phyloP scores from a whole-genome alignment of 2,888 invertebrate genomes.

The Abrostola tripartita region DNA sequence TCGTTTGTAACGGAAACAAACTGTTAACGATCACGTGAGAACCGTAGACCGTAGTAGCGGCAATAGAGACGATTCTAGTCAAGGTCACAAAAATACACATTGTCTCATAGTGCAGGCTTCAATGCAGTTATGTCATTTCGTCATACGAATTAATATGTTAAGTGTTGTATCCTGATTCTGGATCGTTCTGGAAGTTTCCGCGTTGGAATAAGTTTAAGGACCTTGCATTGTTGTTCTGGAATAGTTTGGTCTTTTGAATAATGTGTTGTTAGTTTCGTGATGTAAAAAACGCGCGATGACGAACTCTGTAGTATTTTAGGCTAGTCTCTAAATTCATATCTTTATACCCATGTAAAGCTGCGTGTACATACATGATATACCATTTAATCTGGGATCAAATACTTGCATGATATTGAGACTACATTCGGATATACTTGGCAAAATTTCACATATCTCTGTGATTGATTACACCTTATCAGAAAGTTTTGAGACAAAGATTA shows the following conservation, averaged over 20 bases:
- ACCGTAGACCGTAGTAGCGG: slow-evolving; percentile 20
- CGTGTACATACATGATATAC: background rate
- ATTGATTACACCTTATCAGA: slow-evolving; percentile 61
- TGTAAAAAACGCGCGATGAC: too few relatives aligned
- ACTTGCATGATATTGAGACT: slow-evolving; percentile 18
- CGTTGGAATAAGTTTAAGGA: background rate
- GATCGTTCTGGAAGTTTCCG: slow-evolving; percentile 1
- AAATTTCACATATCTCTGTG: slow-evolving; percentile 35
- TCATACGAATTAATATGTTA: slow-evolving; percentile 1
- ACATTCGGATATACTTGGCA: slow-evolving; percentile 11
- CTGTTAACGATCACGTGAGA: slow-evolving; percentile 48
- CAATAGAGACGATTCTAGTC: slow-evolving; percentile 22
- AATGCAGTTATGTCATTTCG: slow-evolving; percentile 15
- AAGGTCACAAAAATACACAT: slow-evolving; percentile 23
- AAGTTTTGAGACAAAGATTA: slow-evolving; percentile 60
- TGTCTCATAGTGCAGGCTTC: slow-evolving; percentile 14
- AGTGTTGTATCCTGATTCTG: slow-evolving; percentile 9
- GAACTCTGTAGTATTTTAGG: too few relatives aligned
- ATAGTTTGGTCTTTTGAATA: too few relatives aligned
- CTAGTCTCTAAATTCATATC: too few relatives aligned
- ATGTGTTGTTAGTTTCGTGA: too few relatives aligned
- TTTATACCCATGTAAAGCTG: too few relatives aligned
- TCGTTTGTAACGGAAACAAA: slow-evolving; percentile 39
- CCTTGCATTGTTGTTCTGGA: too few relatives aligned
- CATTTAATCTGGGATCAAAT: slow-evolving; percentile 1